phyloP scores from a whole-genome alignment of 2,888 invertebrate species.

The Chromoteleia sp. region DNA sequence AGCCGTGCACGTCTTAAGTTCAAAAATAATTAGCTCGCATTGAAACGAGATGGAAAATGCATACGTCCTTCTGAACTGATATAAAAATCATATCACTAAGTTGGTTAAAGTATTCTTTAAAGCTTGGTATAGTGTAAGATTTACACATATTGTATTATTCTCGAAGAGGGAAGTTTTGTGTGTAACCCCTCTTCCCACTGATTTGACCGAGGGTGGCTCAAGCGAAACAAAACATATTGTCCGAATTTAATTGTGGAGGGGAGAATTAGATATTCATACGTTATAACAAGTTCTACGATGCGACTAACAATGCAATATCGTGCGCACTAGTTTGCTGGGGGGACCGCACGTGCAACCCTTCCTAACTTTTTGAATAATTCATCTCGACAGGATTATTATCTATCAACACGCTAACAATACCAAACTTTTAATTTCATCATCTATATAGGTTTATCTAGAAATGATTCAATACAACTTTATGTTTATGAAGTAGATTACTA shows the following conservation, averaged over 20 bases:
- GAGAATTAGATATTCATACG: conserved; percentile 84
- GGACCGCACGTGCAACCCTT: conserved; percentile 67
- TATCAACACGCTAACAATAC: conserved; percentile 63
- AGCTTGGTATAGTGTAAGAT: conserved; percentile 76
- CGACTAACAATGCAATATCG: conserved; percentile 78
- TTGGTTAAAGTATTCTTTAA: conserved; percentile 58
- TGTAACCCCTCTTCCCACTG: conserved; percentile 68
- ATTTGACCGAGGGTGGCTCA: conserved; percentile 71
- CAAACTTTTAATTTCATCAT: conserved; percentile 64
- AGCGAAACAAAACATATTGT: conserved; percentile 84
- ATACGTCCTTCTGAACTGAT: conserved; percentile 2
- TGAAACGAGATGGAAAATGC: background rate
- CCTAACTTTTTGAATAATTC: conserved; percentile 66
- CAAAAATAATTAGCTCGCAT: too few species aligned
- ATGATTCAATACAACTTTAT: conserved; percentile 45
- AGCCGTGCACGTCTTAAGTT: too few species aligned
- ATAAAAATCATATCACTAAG: conserved; percentile 34
- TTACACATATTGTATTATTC: conserved; percentile 79
- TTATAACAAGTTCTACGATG: conserved; percentile 79
- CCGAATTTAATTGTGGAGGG: conserved; percentile 84
- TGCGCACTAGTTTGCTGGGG: conserved; percentile 66
- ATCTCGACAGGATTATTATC: conserved; percentile 68
- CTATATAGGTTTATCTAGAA: conserved; percentile 52
- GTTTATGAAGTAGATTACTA: conserved; percentile 39
- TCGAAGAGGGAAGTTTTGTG: conserved; percentile 71